Evolutionary conservation across 2,113 vertebrate genomes (phyloP).

Genomic region (Macquaria australasica): DNA sequence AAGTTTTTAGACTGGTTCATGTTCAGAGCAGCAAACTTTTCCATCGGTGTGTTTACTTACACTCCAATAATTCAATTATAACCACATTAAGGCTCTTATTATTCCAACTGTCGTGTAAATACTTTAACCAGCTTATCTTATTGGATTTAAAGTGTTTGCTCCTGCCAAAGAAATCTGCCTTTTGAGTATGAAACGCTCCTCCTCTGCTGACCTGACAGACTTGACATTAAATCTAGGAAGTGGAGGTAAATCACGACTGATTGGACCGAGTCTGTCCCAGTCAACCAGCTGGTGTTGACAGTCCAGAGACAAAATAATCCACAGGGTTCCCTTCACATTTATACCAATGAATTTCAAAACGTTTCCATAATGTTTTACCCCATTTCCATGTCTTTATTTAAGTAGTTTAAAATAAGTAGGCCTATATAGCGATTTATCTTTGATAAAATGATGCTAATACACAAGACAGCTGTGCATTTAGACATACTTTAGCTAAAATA

Average conservation of each 20-base stretch:
- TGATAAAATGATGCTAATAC: neutral
- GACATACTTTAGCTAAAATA: neutral
- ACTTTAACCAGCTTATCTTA: conserved; percentile 28
- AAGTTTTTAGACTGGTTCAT: conserved; percentile 4
- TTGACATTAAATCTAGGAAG: neutral
- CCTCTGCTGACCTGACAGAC: neutral
- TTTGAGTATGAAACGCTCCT: neutral
- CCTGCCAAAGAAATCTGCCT: neutral
- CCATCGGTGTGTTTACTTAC: conserved; percentile 41
- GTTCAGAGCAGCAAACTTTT: conserved; percentile 38
- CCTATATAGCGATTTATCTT: no score
- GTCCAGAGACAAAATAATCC: no score
- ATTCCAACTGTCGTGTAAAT: conserved; percentile 40
- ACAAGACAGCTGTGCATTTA: neutral
- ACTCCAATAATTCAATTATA: conserved; percentile 41
- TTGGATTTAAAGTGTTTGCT: conserved; percentile 1
- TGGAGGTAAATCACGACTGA: no score
- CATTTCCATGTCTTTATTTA: no score
- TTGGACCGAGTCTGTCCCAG: no score
- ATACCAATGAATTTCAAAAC: no score
- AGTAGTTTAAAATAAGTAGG: no score
- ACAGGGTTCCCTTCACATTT: no score
- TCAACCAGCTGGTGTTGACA: neutral
- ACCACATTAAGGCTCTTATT: conserved; percentile 35
- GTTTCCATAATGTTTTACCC: no score